Conservation (phyloP, 2,888 invertebrate genomes). For the Drosophila borborema region DNA sequence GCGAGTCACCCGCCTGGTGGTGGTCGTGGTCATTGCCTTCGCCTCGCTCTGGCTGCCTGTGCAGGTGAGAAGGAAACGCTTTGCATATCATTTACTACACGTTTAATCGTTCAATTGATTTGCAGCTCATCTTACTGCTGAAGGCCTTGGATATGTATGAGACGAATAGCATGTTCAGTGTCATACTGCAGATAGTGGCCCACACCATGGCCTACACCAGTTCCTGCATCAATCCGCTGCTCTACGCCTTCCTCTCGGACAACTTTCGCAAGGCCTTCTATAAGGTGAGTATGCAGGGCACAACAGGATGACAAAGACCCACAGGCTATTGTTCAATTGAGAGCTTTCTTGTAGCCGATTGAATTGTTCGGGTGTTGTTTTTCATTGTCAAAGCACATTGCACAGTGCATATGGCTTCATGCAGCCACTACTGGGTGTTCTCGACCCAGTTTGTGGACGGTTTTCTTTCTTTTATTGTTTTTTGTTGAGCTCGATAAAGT, state of each 20-base stretch:
- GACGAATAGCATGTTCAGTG: conserved; percentile 85
- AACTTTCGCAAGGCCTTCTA: conserved; percentile 96
- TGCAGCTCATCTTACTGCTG: conserved; percentile 91
- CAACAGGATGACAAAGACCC: not conserved
- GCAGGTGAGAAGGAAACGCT: conserved; percentile 87
- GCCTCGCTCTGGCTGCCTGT: conserved; percentile 98
- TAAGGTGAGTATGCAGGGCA: conserved; percentile 85
- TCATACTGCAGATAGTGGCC: conserved; percentile 90
- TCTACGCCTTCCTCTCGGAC: conserved; percentile 97
- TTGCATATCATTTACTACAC: too few relatives aligned
- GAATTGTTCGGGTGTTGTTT: conserved; percentile 37
- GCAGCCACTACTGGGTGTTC: conserved; percentile 23
- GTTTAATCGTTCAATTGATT: conserved; percentile 36
- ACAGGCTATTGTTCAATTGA: conserved; percentile 12
- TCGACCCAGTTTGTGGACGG: conserved; percentile 31
- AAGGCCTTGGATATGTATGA: conserved; percentile 88
- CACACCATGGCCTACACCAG: conserved; percentile 96
- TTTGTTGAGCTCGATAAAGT: conserved; percentile 49
- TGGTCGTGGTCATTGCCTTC: conserved; percentile 95
- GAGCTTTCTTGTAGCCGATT: conserved; percentile 22
- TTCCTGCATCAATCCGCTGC: conserved; percentile 96
- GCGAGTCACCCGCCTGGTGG: conserved; percentile 95
- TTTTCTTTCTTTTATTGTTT: not conserved
- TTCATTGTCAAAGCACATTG: conserved; percentile 36
- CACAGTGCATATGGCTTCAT: conserved; percentile 18